These are phyloP conservation scores for Diploptera punctata DNA, from an alignment of 2,888 invertebrate species.

Conservation along the genomic window DNA sequence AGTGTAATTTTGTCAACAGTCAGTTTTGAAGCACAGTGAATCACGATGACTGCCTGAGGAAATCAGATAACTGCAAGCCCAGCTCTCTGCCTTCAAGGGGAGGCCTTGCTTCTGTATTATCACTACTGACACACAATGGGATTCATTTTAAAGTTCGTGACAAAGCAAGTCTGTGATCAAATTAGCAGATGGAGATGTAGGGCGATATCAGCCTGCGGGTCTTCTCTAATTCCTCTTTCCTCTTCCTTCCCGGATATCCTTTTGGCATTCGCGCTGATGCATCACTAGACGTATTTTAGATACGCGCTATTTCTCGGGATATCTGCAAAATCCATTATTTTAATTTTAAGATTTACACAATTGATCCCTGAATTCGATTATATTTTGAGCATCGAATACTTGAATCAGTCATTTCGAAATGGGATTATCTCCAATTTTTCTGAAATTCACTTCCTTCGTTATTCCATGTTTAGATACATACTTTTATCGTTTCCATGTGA, in stretches of 20 bases:
- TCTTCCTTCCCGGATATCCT: constrained; percentile 34
- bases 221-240: constrained; percentile 35
- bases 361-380: too few relatives aligned
- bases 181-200: not conserved
- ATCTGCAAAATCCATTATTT: too few relatives aligned
- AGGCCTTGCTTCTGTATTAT: not conserved
- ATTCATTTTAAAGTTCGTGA: not conserved
- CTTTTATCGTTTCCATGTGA: too few relatives aligned
- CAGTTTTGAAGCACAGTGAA: too few relatives aligned
- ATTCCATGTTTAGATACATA: too few relatives aligned
- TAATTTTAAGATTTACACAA: too few relatives aligned
- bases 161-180: not conserved
- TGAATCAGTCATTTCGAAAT: too few relatives aligned
- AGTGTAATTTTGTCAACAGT: too few relatives aligned
- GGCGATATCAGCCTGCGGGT: not conserved
- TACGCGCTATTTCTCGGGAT: not conserved
- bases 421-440: too few relatives aligned
- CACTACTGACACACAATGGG: not conserved
- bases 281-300: not conserved
- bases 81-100: not conserved
- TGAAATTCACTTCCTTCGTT: too few relatives aligned
- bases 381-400: too few relatives aligned
- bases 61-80: not conserved
- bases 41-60: not conserved
- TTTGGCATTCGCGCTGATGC: constrained; percentile 15